Base-by-base conservation (phyloP, 1,140 invertebrate genomes). In the Propsilocerus akamusi region DNA sequence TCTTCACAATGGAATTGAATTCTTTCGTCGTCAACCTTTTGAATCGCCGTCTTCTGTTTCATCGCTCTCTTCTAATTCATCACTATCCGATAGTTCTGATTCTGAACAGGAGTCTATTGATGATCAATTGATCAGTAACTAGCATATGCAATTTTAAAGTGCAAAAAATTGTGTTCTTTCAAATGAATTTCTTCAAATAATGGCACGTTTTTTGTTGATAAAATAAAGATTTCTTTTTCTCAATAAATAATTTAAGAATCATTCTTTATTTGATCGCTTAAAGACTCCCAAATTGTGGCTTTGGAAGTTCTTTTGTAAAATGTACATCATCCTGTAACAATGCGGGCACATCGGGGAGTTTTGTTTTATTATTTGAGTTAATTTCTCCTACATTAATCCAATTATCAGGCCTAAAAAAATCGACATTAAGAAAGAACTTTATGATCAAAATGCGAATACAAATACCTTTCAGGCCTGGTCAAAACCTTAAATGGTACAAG, bases 1-100 rank as follows among this genome's bases (percentile, higher is more conserved):
- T 58, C 50, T 59, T 47, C 59, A 65, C 50, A 63, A 64, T 54
- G 59, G 59, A 56, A 59, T 65, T 23, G 63, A 65, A 52, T 62
- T 65, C 47, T 59, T 59, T 48, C 51, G 63, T 12, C 34, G 34
- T 20, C 34, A 41, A 41, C 34, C 34, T 2, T 41, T 20, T 17
- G 34, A 41, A 2, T 41, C 34, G 8, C 34, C 34, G 8, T 41
- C 34, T 7, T 41, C 34, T 41, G 10, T 41, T 3, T 41, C 34
- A 7, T 41, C 34, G 8, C n/a, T 41, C n/a, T 41, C 34, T 3
- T 41, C 34, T n/a, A n/a, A 41, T 17, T 41, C 34, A 17, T 14
- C n/a, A 17, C 6, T n/a, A 12, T 17, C n/a, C 4, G 10, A 14
- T 20, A 41, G 34, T 41, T 41, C 34, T 17, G 34, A 41, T 20